A percentile compares a stretch with the other conserved stretches of the same genome.
Evolutionary conservation across 2,113 vertebrate genomes (phyloP).

Genomic region (Centrocercus urophasianus): DNA sequence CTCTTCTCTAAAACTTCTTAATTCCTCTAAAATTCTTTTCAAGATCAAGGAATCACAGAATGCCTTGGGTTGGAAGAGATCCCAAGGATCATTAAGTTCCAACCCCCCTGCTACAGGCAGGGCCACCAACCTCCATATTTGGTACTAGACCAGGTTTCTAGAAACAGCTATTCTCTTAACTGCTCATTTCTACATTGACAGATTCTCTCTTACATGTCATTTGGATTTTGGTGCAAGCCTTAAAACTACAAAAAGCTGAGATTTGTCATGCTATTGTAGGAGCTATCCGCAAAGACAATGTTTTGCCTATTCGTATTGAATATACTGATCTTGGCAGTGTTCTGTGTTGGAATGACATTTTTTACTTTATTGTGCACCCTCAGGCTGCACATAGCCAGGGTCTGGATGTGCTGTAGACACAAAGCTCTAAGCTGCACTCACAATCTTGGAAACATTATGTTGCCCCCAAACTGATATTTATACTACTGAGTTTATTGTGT

Average conservation of each 20-base stretch:
- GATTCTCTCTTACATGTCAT: not conserved
- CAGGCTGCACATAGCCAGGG: not conserved
- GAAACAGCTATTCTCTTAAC: not conserved
- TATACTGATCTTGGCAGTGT: not conserved
- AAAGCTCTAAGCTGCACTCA: not conserved
- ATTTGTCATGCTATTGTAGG: not conserved
- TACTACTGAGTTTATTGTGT: not conserved
- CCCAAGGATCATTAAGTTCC: too few relatives aligned
- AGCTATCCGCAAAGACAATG: not conserved
- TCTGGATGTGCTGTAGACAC: not conserved
- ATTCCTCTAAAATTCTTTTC: too few relatives aligned
- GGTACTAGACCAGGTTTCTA: not conserved
- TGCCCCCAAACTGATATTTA: not conserved
- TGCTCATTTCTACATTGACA: not conserved
- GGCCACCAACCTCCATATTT: too few relatives aligned
- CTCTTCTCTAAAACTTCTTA: too few relatives aligned
- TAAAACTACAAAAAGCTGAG: not conserved
- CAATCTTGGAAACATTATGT: not conserved
- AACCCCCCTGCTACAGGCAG: too few relatives aligned
- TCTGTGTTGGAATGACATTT: not conserved
- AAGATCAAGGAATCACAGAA: too few relatives aligned
- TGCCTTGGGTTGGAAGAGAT: too few relatives aligned
- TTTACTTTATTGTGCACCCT: not conserved
- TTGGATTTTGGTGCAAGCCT: not conserved
- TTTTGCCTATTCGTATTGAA: not conserved